Evolutionary conservation across 2,113 vertebrate species (phyloP), one percentile per base, ranked within the genome.

Genomic region (Erpornis zantholeuca): DNA sequence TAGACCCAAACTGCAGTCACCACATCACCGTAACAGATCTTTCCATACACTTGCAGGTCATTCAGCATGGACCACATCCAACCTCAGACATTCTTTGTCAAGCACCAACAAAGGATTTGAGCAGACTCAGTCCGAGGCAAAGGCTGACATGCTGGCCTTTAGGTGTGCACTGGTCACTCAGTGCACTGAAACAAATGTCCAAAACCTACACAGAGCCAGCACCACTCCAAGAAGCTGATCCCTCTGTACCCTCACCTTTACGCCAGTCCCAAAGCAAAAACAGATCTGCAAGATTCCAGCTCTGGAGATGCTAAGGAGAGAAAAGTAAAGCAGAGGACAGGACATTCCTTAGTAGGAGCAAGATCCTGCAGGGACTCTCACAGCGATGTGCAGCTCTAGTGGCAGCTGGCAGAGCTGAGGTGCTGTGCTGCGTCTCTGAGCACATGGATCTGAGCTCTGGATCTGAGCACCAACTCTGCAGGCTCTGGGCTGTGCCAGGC

Each of bases 361-460:
- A 40, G 35, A 56, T 31, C 27, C 33, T 31, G 12, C 6, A 5
- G 27, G 36, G 15, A 82, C 21, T 5, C 12, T 29, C 44, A 2
- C 1, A n/a, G 4, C 6, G 1, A 33, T 0, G 8, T 2, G 12
- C 31, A 75, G 60, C 66, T 19, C 13, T 4, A 3, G 22, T 0
- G 4, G 8, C 0, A 4, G 18, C 22, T 17, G 38, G 33, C 8
- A n/a, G 31, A 64, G 49, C 36, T 33, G 17, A 5, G 1, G 20
- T 0, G 10, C 63, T 23, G 24, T 1, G 16, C 5, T 6, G 47
- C n/a, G 23, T 56, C 29, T 60, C 54, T 1, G 9, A 57, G 45
- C 36, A 31, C 11, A 3, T 0, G 3, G 19, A 25, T 5, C 42
- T 5, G 15, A 50, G 16, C 50, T n/a, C n/a, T 0, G 3, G 19